phyloP scores from a whole-genome alignment of 2,113 vertebrate genomes.

The Crotalus helleri region DNA sequence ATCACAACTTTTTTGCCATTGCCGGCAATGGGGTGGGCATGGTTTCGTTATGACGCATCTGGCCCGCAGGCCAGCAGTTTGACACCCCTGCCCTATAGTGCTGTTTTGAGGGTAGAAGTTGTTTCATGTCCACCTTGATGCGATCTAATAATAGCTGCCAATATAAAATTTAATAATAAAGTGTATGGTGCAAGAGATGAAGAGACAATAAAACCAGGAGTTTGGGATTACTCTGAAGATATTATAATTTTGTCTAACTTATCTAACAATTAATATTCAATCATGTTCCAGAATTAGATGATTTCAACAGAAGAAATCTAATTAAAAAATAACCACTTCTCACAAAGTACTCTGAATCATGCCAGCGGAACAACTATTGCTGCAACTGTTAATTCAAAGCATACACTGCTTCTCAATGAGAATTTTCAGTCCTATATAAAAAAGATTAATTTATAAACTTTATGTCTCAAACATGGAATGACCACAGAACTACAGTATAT shows the following conservation, averaged over 20 bases:
- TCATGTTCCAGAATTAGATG: background rate
- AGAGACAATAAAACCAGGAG: background rate
- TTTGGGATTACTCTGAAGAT: background rate
- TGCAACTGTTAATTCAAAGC: background rate
- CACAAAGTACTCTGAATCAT: background rate
- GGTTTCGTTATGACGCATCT: too few relatives aligned
- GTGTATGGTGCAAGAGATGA: background rate
- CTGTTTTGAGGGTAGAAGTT: too few relatives aligned
- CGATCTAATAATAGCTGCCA: background rate
- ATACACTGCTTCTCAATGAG: background rate
- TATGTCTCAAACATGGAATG: too few relatives aligned
- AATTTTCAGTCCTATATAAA: background rate
- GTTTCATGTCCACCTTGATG: background rate
- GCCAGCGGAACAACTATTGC: background rate
- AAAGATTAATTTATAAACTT: background rate
- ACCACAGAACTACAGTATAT: background rate
- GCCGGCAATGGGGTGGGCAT: too few relatives aligned
- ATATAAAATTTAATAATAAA: background rate
- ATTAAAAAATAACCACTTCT: background rate
- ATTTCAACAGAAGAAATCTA: background rate
- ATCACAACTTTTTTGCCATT: too few relatives aligned
- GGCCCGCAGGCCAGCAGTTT: fast-evolving
- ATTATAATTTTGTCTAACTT: background rate
- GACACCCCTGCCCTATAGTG: too few relatives aligned
- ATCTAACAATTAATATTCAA: background rate